Evolutionary conservation across 2,113 vertebrate genomes (phyloP).

Genomic region (Tragelaphus scriptus): DNA sequence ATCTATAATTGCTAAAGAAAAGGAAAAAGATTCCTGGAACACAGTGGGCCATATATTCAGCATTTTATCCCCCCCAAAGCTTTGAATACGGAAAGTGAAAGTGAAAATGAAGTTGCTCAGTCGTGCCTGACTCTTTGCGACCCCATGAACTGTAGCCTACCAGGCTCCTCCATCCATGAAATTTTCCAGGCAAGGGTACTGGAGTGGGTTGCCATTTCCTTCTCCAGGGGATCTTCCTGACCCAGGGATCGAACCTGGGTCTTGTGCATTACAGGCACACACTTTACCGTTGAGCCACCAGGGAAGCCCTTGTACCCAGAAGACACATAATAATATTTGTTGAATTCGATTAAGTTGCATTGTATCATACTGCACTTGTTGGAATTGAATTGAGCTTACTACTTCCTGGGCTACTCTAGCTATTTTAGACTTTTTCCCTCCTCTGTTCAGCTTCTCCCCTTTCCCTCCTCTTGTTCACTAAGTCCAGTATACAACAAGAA

Average conservation of each 20-base stretch:
- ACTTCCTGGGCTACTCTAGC: not conserved
- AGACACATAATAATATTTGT: not conserved
- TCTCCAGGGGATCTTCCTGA: not conserved
- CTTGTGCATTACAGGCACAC: not conserved
- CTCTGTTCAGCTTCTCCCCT: not conserved
- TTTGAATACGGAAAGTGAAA: not conserved
- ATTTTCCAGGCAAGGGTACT: not conserved
- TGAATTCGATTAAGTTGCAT: not conserved
- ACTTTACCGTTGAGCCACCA: not conserved
- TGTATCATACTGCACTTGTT: not conserved
- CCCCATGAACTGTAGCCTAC: not conserved
- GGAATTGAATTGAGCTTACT: not conserved
- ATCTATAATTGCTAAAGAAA: not conserved
- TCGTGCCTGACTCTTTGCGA: accelerated
- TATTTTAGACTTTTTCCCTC: not conserved
- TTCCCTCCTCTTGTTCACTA: not conserved
- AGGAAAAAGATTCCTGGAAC: not conserved
- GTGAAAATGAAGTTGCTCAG: not conserved
- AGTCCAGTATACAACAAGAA: not conserved
- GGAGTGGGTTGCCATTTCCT: not conserved
- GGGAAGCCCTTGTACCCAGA: not conserved
- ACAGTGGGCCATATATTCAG: not conserved
- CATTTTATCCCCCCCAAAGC: not conserved
- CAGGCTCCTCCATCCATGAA: not conserved
- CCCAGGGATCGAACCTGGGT: not conserved